Base-by-base conservation (phyloP, 23 tunicate species). In the Trididemnum miniatum region DNA sequence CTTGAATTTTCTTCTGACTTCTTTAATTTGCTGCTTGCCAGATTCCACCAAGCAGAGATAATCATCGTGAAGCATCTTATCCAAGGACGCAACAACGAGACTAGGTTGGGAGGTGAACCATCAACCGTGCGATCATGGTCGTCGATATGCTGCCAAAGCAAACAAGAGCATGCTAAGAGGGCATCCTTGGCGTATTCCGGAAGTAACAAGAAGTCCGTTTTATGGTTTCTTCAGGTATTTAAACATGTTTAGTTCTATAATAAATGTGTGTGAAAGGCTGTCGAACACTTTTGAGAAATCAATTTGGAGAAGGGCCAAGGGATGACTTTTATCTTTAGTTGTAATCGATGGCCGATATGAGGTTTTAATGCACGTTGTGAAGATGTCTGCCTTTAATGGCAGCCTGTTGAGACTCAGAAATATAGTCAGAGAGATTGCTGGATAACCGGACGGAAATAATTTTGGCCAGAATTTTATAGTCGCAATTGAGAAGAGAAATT, bases 401-500 rank as follows among this genome's bases (percentile, higher is more conserved):
- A 26, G 25, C 15, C n/a, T 62, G 67, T 62, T 62, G 67, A 62
- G 15, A 12, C 5, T 3, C 5, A 4, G 29, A 62, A 4, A 62
- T 62, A 24, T 62, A 62, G 29, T 62, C 28, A 24, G 5, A 18
- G 5, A 62, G 26, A 18, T 12, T 12, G 26, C 5, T 18, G 26
- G 67, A 12, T 24, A 62, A 3, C 5, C 67, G 67, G 4, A 12
- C n/a, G 4, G 67, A 22, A 62, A 62, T 18, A 12, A 62, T 62
- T 62, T 62, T 62, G 4, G 67, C 26, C 3, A 62, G 67, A 62
- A 62, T 62, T n/a, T 62, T 62, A 26, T 62, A 62, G 67, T 62
- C 67, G 3, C 23, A 18, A 26, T 62, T 62, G 3, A 62, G 67
- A 3, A 62, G 67, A 22, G 67, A 62, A 12, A 62, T n/a, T 18